A percentile compares a stretch with the other conserved stretches of the same genome.
Conservation (phyloP, 2,888 invertebrate species). For the Drosophila leonis region DNA sequence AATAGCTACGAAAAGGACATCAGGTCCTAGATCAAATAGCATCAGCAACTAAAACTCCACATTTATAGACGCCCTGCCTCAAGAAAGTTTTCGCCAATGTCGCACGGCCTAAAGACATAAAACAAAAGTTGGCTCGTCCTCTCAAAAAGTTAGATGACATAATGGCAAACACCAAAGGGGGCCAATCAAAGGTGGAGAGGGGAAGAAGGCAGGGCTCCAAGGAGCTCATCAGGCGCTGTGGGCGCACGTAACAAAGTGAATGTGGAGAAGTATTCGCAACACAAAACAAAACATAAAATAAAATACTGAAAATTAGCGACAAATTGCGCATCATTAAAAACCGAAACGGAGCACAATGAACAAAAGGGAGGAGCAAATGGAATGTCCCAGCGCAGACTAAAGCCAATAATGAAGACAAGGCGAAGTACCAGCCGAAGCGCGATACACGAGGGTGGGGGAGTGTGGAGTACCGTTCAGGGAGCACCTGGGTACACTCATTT, state of each 20-base stretch:
- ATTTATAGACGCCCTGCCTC: conserved; percentile 60
- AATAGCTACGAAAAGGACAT: conserved; percentile 52
- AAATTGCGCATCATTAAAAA: conserved; percentile 80
- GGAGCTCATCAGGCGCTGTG: conserved; percentile 45
- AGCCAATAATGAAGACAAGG: conserved; percentile 67
- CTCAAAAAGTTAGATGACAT: conserved; percentile 48
- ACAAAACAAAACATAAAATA: conserved; percentile 68
- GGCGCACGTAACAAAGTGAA: conserved; percentile 17
- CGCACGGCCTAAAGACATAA: conserved; percentile 71
- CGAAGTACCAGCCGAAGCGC: conserved; percentile 33
- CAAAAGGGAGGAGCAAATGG: background rate
- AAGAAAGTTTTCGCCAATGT: conserved; percentile 53
- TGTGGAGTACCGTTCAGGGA: conserved; percentile 6
- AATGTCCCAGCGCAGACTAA: conserved; percentile 19
- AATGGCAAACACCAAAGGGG: conserved; percentile 43
- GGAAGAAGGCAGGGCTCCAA: background rate
- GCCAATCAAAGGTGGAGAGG: conserved; percentile 25
- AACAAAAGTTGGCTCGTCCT: conserved; percentile 55
- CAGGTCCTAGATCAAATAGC: conserved; percentile 60
- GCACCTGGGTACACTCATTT: conserved; percentile 75
- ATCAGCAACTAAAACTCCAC: conserved; percentile 58
- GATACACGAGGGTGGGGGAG: background rate
- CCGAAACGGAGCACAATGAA: conserved; percentile 24
- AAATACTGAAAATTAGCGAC: conserved; percentile 78
- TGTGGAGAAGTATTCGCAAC: conserved; percentile 47